A percentile compares a stretch with the other conserved stretches of the same genome.
These are phyloP conservation scores for Jaculus jaculus DNA, from an alignment of 2,113 vertebrate species.

Conservation along the genomic window DNA sequence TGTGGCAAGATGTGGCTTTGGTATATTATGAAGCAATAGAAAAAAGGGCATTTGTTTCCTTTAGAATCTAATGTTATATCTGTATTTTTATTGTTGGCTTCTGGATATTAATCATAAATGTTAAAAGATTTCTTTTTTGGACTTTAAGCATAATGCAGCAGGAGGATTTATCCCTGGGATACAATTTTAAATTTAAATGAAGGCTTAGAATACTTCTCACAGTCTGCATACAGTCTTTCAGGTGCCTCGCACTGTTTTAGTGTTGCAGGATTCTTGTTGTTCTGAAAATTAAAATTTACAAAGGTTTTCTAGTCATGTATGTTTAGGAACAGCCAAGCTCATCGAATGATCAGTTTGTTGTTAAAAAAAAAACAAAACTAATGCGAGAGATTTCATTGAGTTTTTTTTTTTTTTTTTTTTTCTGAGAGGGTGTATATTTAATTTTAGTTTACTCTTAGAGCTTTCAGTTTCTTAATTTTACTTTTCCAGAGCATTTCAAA, in stretches of 20 bases:
- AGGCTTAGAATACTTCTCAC: constrained; percentile 38
- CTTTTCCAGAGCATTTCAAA: not conserved
- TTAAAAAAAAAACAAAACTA: too few species aligned
- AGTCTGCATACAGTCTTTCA: constrained; percentile 11
- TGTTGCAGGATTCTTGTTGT: constrained; percentile 9
- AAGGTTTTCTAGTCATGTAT: constrained; percentile 40
- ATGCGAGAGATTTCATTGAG: constrained; percentile 30
- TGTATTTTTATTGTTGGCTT: constrained; percentile 39
- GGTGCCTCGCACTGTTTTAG: not conserved
- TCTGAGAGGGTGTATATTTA: not conserved
- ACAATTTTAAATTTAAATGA: constrained; percentile 56
- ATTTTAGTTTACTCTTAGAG: constrained; percentile 1
- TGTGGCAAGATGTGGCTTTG: not conserved
- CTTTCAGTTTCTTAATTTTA: constrained; percentile 16
- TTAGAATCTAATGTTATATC: constrained; percentile 41
- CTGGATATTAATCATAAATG: constrained; percentile 36
- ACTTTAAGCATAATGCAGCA: constrained; percentile 14
- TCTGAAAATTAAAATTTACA: constrained; percentile 33
- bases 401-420: not conserved
- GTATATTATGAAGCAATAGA: constrained; percentile 19
- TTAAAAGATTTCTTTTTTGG: constrained; percentile 47
- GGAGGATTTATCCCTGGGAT: constrained; percentile 12
- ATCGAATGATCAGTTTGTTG: not conserved
- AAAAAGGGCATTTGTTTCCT: not conserved
- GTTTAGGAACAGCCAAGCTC: constrained; percentile 14